Evolutionary conservation across 2,888 invertebrate genomes (phyloP), one percentile per base, ranked within the genome.

Genomic region (Corythucha ciliata): DNA sequence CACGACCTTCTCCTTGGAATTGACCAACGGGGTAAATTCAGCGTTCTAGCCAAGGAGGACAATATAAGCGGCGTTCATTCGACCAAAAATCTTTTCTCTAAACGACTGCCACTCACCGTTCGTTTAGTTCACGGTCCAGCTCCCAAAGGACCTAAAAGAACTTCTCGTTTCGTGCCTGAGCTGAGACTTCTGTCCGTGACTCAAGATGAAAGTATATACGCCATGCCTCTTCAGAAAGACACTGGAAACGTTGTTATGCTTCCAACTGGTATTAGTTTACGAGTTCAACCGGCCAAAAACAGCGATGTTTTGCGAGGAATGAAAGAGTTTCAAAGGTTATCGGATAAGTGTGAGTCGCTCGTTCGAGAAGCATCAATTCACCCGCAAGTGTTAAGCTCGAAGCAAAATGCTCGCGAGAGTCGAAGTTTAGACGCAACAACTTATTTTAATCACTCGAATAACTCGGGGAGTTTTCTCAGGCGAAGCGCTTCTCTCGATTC

Each of bases 11-110:
- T 88, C 63, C 71, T 93, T 59, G 81, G 83, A 56, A 75, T 88
- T 66, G 91, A 92, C 65, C 87, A 89, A 68, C 79, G 87, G 66
- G 91, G 90, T 29, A 82, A 87, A 64, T 92, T 94, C 71, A 92
- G 91, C 62, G 88, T 90, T 41, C 74, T 94, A 50, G 93, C 93
- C 56, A 81, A 88, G 64, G 88, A 90, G 68, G 90, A 90, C 64
- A 91, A 90, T 70, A 91, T 94, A 58, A 88, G 90, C 66, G 93
- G 93, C 20, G 93, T 93, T 16, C 93, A 94, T 69, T 86, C 87
- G 57, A 88, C 91, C 14, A 81, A 83, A 65, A 91, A 89, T 63
- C 73, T 94, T 59, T 71, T 93, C 50, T 81, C 83, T 59, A 94
- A 93, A 69, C 77, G 93, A 59, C 76, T 94, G 71, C 94, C 94